Percentiles rank a stretch among this genome's conserved stretches.
phyloP scores from a whole-genome alignment of 2,113 vertebrate genomes.

The Mus pahari region DNA sequence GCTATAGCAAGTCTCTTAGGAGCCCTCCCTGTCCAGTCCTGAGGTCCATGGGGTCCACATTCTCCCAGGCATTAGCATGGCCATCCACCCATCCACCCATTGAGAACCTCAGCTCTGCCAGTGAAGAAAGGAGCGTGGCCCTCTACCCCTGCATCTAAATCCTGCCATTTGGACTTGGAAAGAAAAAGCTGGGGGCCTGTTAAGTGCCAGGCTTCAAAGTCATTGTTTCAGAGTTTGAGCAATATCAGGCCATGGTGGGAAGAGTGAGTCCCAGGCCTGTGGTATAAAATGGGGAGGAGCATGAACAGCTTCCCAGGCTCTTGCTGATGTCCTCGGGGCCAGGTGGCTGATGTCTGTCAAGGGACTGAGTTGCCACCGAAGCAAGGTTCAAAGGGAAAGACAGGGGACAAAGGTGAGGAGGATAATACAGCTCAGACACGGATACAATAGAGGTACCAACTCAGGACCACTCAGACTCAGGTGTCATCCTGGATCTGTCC shows the following conservation, averaged over 20 bases:
- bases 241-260: neutral
- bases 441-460: neutral
- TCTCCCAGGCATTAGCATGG: neutral
- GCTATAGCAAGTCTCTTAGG: neutral
- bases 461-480: no score
- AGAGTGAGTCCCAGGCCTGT: neutral
- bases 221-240: neutral
- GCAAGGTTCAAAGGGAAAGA: neutral
- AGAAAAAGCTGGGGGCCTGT: neutral
- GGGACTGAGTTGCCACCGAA: neutral
- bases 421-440: fast-evolving
- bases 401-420: neutral
- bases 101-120: neutral
- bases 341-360: neutral
- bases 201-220: neutral
- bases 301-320: neutral
- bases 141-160: no score
- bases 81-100: no score
- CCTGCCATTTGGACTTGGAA: neutral
- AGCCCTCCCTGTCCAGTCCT: neutral
- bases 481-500: no score
- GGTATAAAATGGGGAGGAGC: neutral
- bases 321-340: no score
- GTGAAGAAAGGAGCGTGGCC: no score
- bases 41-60: neutral